Evolutionary conservation across 2,888 invertebrate species (phyloP).

Genomic region (Eilema caniola): DNA sequence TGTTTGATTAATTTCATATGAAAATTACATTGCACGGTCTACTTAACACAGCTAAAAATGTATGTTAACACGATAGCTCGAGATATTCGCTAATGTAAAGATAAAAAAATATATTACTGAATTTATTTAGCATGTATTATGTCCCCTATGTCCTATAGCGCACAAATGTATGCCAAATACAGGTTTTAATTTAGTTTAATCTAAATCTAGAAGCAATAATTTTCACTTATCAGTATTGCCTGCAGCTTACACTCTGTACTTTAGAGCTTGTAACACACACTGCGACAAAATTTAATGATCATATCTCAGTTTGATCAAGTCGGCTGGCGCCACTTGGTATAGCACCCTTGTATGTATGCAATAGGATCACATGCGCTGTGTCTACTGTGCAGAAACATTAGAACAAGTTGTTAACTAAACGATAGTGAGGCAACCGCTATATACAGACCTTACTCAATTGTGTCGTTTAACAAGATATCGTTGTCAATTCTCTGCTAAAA

Average conservation of each 20-base stretch:
- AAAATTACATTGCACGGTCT: conserved; percentile 50
- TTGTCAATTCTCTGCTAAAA: conserved; percentile 1
- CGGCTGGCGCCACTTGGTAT: not conserved
- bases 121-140: conserved; percentile 20
- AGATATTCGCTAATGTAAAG: conserved; percentile 16
- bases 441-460: not conserved
- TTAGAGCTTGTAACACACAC: not conserved
- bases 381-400: conserved; percentile 5
- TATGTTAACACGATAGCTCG: conserved; percentile 11
- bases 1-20: conserved; percentile 52
- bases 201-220: not conserved
- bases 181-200: not conserved
- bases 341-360: not conserved
- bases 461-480: conserved; percentile 4
- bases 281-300: conserved; percentile 1
- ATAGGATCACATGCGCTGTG: not conserved
- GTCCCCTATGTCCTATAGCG: conserved; percentile 18
- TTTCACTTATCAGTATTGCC: not conserved
- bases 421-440: conserved; percentile 5
- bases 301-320: not conserved
- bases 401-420: conserved; percentile 7
- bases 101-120: conserved; percentile 17
- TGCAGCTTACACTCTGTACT: not conserved
- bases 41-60: conserved; percentile 32
- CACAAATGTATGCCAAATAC: conserved; percentile 14